Conservation (phyloP, 64 coral and sea anemone genomes). For the Acropora yongei region DNA sequence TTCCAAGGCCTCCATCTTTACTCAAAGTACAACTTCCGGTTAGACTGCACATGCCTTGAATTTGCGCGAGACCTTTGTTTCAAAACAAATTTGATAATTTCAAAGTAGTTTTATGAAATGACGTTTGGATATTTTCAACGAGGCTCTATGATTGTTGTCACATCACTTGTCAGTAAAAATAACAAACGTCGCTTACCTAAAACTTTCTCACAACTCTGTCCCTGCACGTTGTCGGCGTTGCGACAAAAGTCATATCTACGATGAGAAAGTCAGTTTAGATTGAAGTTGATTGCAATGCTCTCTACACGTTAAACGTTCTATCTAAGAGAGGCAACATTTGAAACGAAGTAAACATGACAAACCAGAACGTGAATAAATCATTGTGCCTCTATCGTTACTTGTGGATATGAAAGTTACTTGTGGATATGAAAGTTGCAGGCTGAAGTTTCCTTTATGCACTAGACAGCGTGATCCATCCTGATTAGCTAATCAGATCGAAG, state of each 20-base stretch:
- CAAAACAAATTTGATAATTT: not conserved
- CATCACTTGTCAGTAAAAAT: not conserved
- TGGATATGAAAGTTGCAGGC: too few species aligned
- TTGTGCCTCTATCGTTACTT: too few species aligned
- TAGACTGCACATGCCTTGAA: constrained; percentile 59
- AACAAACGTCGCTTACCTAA: constrained; percentile 21
- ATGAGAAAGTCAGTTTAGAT: not conserved
- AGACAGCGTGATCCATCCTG: too few species aligned
- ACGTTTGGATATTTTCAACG: too few species aligned
- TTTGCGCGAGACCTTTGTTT: constrained; percentile 55
- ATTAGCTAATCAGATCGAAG: too few species aligned
- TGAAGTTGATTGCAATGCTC: not conserved
- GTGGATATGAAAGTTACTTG: too few species aligned
- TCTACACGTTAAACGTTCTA: too few species aligned
- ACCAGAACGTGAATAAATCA: too few species aligned
- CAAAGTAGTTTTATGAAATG: not conserved
- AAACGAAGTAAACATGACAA: too few species aligned
- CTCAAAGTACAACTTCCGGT: constrained; percentile 52
- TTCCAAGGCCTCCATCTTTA: constrained; percentile 64
- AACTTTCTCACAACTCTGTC: constrained; percentile 42
- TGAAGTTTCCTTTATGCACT: too few species aligned
- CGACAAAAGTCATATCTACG: constrained; percentile 37
- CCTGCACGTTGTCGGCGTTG: not conserved
- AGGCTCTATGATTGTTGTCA: too few species aligned
- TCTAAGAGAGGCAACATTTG: too few species aligned